Percentiles rank a stretch among this genome's conserved stretches.
Conservation (phyloP, 2,797 vertebrate species). For the Sebastes aleutianus region DNA sequence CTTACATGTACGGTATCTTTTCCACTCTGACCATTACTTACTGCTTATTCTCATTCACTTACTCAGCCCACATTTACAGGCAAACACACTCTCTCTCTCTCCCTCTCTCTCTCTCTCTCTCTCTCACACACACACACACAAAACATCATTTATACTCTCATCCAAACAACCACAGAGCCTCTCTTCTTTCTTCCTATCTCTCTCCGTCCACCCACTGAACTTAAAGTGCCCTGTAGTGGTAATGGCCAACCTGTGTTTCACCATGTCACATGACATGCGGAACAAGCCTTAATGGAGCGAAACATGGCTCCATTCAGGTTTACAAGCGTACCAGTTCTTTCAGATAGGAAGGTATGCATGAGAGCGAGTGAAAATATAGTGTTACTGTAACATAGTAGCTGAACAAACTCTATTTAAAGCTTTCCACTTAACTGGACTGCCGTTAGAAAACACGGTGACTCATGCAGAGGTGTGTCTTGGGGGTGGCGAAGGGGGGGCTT, state of each 20-base stretch:
- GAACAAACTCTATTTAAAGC: neutral
- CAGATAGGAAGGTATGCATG: neutral
- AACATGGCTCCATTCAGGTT: slow-evolving; percentile 21
- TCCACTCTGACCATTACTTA: slow-evolving; percentile 37
- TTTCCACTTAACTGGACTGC: neutral
- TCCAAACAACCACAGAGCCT: slow-evolving; percentile 42
- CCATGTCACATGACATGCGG: slow-evolving; percentile 24
- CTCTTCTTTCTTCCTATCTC: slow-evolving; percentile 25
- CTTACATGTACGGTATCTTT: neutral
- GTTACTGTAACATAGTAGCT: neutral
- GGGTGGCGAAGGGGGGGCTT: neutral
- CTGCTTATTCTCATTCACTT: slow-evolving; percentile 36
- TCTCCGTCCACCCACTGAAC: slow-evolving; percentile 30
- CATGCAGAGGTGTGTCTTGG: neutral
- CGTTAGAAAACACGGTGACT: neutral
- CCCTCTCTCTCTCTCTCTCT: neutral
- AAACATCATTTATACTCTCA: slow-evolving; percentile 19
- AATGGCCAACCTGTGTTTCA: slow-evolving; percentile 51
- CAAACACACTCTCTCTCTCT: neutral
- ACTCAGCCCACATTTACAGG: slow-evolving; percentile 27
- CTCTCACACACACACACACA: neutral
- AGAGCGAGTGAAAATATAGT: neutral
- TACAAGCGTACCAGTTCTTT: neutral
- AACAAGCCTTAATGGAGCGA: slow-evolving; percentile 34
- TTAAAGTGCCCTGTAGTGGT: slow-evolving; percentile 40